These are phyloP conservation scores for Chelonus insularis DNA, from an alignment of 1,140 invertebrate species.

Conservation along the genomic window DNA sequence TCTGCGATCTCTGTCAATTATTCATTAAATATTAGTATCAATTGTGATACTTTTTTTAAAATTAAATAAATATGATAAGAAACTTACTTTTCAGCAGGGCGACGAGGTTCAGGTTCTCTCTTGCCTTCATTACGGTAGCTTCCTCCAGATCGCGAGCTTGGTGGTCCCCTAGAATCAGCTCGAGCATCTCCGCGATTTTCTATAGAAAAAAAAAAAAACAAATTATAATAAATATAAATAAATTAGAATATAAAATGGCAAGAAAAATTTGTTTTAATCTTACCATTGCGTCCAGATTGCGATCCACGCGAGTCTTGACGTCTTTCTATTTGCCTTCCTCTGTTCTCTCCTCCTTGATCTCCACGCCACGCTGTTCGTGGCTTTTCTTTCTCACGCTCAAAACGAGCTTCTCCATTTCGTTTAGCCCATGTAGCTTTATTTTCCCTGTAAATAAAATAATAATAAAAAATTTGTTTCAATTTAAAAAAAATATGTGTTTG, in stretches of 20 bases:
- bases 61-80: too few species aligned
- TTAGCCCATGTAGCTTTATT: conserved; percentile 42
- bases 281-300: conserved; percentile 41
- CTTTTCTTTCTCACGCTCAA: conserved; percentile 41
- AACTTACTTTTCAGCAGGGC: conserved; percentile 40
- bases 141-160: conserved; percentile 27
- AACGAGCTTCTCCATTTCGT: conserved; percentile 52
- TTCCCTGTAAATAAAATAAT: conserved; percentile 35
- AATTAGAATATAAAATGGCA: too few species aligned
- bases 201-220: conserved; percentile 9
- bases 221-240: too few species aligned
- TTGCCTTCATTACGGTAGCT: background rate
- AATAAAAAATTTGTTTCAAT: conserved; percentile 13
- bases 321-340: conserved; percentile 36
- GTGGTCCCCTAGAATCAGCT: conserved; percentile 37
- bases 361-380: conserved; percentile 38
- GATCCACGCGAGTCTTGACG: conserved; percentile 28
- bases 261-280: conserved; percentile 17
- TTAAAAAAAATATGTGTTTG: too few species aligned
- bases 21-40: conserved; percentile 8
- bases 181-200: conserved; percentile 38
- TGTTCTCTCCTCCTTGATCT: conserved; percentile 38
- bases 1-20: conserved; percentile 43
- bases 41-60: too few species aligned
- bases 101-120: conserved; percentile 30